Evolutionary conservation across 2,888 invertebrate genomes (phyloP).

Genomic region (Gryllus longicercus): DNA sequence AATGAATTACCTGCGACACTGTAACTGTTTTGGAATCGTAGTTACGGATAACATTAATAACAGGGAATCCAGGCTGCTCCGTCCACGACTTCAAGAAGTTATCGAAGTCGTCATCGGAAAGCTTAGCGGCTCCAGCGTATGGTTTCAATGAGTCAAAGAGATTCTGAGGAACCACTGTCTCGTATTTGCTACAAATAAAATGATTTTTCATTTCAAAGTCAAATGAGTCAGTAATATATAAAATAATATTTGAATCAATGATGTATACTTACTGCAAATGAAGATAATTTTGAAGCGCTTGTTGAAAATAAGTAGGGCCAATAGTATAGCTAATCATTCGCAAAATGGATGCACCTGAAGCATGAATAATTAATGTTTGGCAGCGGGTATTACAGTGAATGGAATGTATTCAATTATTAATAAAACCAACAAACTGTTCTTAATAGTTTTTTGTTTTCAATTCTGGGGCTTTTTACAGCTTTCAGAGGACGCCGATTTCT

Average conservation of each 20-base stretch:
- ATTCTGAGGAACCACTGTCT: neutral
- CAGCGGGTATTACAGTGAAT: too few species aligned
- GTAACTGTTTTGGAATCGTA: neutral
- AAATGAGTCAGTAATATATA: neutral
- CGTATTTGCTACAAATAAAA: constrained; percentile 29
- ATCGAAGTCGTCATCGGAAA: constrained; percentile 3
- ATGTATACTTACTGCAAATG: neutral
- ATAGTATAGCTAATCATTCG: constrained; percentile 53
- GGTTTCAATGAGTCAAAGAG: constrained; percentile 40
- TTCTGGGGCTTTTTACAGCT: too few species aligned
- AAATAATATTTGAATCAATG: neutral
- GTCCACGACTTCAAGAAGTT: constrained; percentile 23
- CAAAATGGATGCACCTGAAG: constrained; percentile 50
- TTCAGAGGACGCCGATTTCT: too few species aligned
- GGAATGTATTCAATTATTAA: too few species aligned
- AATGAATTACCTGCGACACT: neutral
- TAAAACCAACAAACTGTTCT: too few species aligned
- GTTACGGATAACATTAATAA: constrained; percentile 19
- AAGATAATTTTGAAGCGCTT: constrained; percentile 42
- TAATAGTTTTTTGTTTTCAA: too few species aligned
- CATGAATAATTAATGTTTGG: too few species aligned
- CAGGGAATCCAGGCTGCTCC: constrained; percentile 24
- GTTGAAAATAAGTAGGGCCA: constrained; percentile 47
- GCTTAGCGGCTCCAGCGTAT: neutral
- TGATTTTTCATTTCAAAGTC: neutral